Evolutionary conservation across 2,888 invertebrate species (phyloP), one percentile per base, ranked within the genome.

Genomic region (Lucinisca nassula): DNA sequence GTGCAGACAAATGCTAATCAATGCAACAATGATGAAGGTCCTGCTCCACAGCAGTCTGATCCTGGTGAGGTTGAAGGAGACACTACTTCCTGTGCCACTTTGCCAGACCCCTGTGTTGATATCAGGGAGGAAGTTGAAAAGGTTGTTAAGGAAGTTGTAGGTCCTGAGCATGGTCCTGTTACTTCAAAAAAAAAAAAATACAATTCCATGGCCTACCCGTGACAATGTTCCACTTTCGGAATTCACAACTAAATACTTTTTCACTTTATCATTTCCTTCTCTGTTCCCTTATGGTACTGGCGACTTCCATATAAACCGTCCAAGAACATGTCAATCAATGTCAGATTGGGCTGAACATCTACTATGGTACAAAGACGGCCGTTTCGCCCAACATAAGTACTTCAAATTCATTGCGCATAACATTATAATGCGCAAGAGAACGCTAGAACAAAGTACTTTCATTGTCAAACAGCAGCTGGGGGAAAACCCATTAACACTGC

Each of bases 141-240:
- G 3, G 40, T 80, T 24, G 27, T 83, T 14, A 37, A 58, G 30
- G 83, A 79, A 14, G 74, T 70, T 24, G 70, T 70, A 10, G 70
- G 70, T 70, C 70, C 70, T 17, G 37, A 37, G 32, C 24, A 70
- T 70, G 70, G 70, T 35, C 14, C 8, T 8, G 70, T 70, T 70
- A 70, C 70, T 35, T 24, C 17, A 35, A 70, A 37, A 73, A 27
- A 77, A 77, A 4, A 79, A 74, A 37, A 55, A 84, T 84, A 82
- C 74, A 79, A 90, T 73, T 55, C 87, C 17, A 37, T 90, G 51
- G 89, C 88, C 14, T 87, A 80, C 74, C 85, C 87, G 17, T 49
- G 55, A 51, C n/a, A 82, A 14, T 37, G 76, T 40, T 27, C 85
- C 82, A 49, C 21, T 88, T 17, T 88, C 82, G 17, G 85, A 88